Evolutionary conservation across 2,113 vertebrate genomes (phyloP).

Genomic region (Hyperopisus bebe): DNA sequence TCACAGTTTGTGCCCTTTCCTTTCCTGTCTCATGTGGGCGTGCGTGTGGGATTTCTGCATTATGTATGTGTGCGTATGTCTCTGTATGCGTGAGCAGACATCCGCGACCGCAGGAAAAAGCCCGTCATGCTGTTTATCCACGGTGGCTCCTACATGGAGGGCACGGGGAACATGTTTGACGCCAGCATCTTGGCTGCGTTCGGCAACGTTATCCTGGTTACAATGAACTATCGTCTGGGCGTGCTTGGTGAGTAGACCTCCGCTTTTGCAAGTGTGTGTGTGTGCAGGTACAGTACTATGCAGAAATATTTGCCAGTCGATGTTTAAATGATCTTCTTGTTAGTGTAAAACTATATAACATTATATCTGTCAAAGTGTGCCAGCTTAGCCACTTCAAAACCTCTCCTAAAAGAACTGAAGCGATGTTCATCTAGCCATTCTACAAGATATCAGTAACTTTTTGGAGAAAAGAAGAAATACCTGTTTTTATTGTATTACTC

Average conservation of each 20-base stretch:
- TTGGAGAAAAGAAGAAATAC: neutral
- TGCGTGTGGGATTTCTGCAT: neutral
- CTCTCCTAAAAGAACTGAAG: neutral
- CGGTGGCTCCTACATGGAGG: constrained; percentile 88
- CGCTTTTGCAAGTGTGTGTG: neutral
- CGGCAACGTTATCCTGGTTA: constrained; percentile 86
- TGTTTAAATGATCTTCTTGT: neutral
- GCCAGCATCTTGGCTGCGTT: constrained; percentile 80
- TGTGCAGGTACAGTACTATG: neutral
- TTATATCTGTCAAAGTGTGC: neutral
- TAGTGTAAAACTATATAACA: neutral
- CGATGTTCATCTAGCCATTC: neutral
- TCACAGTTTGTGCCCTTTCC: neutral
- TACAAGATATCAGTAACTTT: neutral
- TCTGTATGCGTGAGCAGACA: constrained; percentile 58
- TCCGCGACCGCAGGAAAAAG: constrained; percentile 83
- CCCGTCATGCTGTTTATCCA: constrained; percentile 89
- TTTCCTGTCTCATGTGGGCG: neutral
- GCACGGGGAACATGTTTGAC: constrained; percentile 88
- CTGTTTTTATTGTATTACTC: neutral
- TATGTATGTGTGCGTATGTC: constrained; percentile 3
- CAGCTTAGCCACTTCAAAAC: neutral
- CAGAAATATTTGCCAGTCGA: neutral
- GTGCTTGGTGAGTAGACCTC: constrained; percentile 72
- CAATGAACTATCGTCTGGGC: constrained; percentile 89